Evolutionary conservation across 2,888 invertebrate species (phyloP).

Genomic region (Scrobipalpa costella): DNA sequence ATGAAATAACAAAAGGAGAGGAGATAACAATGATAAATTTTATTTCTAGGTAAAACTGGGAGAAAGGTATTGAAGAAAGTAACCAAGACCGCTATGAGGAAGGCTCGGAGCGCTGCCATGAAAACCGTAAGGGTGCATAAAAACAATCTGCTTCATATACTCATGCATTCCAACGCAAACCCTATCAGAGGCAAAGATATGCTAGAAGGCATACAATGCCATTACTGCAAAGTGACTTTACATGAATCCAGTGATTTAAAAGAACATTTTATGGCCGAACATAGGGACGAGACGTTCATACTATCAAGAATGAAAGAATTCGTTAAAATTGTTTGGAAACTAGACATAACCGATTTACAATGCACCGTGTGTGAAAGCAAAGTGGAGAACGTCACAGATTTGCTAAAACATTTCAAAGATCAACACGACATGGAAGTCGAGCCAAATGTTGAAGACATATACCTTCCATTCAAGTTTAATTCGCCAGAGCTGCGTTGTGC

Average conservation of each 20-base stretch:
- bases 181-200: constrained; percentile 57
- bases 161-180: constrained; percentile 54
- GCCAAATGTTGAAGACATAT: constrained; percentile 35
- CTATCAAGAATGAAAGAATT: constrained; percentile 39
- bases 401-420: constrained; percentile 49
- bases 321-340: constrained; percentile 21
- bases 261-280: constrained; percentile 48
- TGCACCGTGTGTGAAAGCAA: constrained; percentile 45
- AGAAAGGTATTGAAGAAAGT: constrained; percentile 11
- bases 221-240: constrained; percentile 58
- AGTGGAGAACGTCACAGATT: constrained; percentile 52
- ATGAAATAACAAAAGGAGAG: neutral
- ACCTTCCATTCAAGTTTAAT: constrained; percentile 55
- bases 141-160: constrained; percentile 22
- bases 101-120: constrained; percentile 15
- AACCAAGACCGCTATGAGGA: constrained; percentile 25
- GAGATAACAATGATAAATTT: constrained; percentile 19
- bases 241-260: constrained; percentile 53
- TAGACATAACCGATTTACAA: constrained; percentile 29
- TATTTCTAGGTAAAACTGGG: constrained; percentile 29
- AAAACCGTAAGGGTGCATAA: constrained; percentile 22
- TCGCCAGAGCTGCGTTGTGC: constrained; percentile 45
- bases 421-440: constrained; percentile 17
- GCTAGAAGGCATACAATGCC: constrained; percentile 43
- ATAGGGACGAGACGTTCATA: constrained; percentile 47